These are phyloP conservation scores for Athene cunicularia DNA, from an alignment of 2,113 vertebrate genomes.

Conservation along the genomic window DNA sequence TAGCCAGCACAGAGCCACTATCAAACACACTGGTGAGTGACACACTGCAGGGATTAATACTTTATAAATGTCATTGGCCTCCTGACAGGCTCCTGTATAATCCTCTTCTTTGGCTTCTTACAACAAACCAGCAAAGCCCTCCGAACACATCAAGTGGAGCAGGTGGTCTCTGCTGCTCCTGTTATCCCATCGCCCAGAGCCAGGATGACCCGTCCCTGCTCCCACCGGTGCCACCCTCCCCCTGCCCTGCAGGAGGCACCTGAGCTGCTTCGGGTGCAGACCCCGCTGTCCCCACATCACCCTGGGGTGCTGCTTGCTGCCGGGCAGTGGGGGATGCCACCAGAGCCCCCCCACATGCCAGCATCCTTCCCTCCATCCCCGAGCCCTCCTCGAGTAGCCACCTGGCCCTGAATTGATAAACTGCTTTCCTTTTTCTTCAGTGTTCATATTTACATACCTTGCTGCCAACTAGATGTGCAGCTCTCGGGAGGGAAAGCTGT, in stretches of 20 bases:
- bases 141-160: background rate
- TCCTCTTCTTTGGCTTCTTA: background rate
- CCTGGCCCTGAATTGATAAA: background rate
- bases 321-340: background rate
- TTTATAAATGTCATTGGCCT: slow-evolving; percentile 55
- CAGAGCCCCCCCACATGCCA: background rate
- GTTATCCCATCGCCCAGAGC: accelerated
- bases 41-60: slow-evolving; percentile 40
- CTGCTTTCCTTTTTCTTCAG: background rate
- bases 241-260: background rate
- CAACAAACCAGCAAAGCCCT: background rate
- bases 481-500: background rate
- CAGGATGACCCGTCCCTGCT: background rate
- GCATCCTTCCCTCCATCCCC: background rate
- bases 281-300: background rate
- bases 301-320: background rate
- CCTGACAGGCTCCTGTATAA: background rate
- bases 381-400: background rate
- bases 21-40: background rate
- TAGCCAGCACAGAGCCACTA: background rate
- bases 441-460: background rate
- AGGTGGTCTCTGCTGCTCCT: background rate
- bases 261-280: background rate
- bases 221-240: accelerated
- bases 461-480: background rate